Percentiles rank a stretch among this genome's conserved stretches.
Evolutionary conservation across 2,113 vertebrate genomes (phyloP).

Genomic region (Megaleporinus macrocephalus): DNA sequence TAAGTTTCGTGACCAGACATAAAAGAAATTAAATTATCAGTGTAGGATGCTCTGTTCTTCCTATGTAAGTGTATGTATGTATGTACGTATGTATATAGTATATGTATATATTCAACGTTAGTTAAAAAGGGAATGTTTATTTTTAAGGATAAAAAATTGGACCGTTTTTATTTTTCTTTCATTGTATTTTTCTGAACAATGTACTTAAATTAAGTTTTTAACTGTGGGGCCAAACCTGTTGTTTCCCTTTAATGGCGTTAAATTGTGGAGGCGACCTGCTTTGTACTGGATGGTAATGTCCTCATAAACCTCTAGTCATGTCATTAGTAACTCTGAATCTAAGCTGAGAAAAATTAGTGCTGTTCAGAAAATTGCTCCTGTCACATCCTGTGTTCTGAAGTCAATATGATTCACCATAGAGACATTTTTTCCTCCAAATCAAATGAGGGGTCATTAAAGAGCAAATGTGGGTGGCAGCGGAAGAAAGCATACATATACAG

Average conservation of each 20-base stretch:
- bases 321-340: too few species aligned
- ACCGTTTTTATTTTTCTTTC: constrained; percentile 51
- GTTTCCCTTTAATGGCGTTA: not conserved
- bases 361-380: too few species aligned
- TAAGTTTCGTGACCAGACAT: constrained; percentile 63
- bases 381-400: too few species aligned
- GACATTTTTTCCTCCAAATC: too few species aligned
- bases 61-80: constrained; percentile 61
- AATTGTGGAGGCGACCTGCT: not conserved
- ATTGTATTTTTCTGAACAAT: constrained; percentile 45
- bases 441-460: too few species aligned
- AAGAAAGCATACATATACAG: too few species aligned
- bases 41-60: constrained; percentile 58
- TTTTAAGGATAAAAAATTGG: constrained; percentile 65
- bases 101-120: constrained; percentile 77
- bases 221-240: constrained; percentile 5
- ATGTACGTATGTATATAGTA: constrained; percentile 63
- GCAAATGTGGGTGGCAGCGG: too few species aligned
- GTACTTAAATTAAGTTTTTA: constrained; percentile 45
- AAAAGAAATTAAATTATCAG: constrained; percentile 61
- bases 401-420: too few species aligned
- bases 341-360: too few species aligned
- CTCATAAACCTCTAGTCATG: too few species aligned
- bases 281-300: not conserved
- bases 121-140: constrained; percentile 74